phyloP scores from a whole-genome alignment of 2,888 invertebrate species.

The Mycalesis mineus region DNA sequence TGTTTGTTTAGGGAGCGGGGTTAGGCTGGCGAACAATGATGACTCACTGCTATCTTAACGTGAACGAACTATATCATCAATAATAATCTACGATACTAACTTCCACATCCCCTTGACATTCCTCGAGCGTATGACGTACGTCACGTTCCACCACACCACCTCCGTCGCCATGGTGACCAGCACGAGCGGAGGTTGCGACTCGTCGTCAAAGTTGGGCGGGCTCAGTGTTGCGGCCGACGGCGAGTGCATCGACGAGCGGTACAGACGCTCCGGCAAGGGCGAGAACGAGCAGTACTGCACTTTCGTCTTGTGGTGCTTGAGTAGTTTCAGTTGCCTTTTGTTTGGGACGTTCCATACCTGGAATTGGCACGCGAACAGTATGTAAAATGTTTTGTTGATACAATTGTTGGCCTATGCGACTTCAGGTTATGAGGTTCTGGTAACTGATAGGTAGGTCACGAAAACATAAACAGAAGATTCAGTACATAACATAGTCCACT shows the following conservation, averaged over 20 bases:
- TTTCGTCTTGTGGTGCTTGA: slow-evolving; percentile 74
- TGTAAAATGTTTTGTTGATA: too few species aligned
- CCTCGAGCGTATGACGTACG: slow-evolving; percentile 49
- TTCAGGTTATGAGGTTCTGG: too few species aligned
- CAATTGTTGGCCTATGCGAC: too few species aligned
- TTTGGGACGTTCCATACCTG: slow-evolving; percentile 73
- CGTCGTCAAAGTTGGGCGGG: slow-evolving; percentile 32
- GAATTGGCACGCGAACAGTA: too few species aligned
- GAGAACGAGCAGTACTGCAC: slow-evolving; percentile 76
- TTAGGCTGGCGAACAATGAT: too few species aligned
- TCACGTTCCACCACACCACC: slow-evolving; percentile 79
- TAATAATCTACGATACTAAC: background rate
- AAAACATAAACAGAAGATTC: too few species aligned
- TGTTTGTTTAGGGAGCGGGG: too few species aligned
- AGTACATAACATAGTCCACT: too few species aligned
- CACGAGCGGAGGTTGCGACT: slow-evolving; percentile 63
- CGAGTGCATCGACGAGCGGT: slow-evolving; percentile 35
- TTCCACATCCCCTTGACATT: slow-evolving; percentile 8
- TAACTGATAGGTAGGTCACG: too few species aligned
- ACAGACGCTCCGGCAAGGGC: slow-evolving; percentile 59
- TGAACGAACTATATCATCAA: too few species aligned
- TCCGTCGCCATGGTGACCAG: slow-evolving; percentile 78
- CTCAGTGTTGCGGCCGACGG: slow-evolving; percentile 10
- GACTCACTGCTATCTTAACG: too few species aligned
- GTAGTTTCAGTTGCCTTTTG: slow-evolving; percentile 52